Evolutionary conservation across 2,797 vertebrate genomes (phyloP).

Genomic region (Mareca penelope): DNA sequence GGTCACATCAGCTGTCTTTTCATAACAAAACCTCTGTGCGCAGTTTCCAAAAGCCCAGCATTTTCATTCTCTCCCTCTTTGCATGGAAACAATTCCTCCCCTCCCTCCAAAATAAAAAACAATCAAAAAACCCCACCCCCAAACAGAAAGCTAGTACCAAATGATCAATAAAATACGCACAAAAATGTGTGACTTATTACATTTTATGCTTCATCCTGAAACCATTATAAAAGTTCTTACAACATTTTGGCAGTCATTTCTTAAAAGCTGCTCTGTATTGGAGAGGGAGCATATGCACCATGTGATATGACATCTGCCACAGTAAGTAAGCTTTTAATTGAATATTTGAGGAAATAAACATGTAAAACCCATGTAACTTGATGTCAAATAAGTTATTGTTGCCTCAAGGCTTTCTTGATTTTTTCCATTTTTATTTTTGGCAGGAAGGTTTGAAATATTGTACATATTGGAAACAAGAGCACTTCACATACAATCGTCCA

Average conservation of each 20-base stretch:
- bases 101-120: not conserved
- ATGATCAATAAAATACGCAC: constrained; percentile 22
- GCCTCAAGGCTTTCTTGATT: constrained; percentile 47
- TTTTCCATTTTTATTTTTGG: constrained; percentile 63
- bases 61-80: not conserved
- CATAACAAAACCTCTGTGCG: not conserved
- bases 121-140: fast-evolving
- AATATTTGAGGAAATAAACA: constrained; percentile 81
- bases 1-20: constrained; percentile 52
- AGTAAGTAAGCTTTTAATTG: constrained; percentile 77
- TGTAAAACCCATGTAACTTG: constrained; percentile 70
- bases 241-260: constrained; percentile 72
- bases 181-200: constrained; percentile 56
- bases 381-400: constrained; percentile 69
- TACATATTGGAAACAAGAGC: constrained; percentile 55
- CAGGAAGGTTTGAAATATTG: constrained; percentile 58
- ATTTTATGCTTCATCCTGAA: constrained; percentile 67
- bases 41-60: not conserved
- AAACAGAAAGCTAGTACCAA: constrained; percentile 9
- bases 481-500: constrained; percentile 50
- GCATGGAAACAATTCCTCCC: constrained; percentile 26
- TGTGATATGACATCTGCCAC: constrained; percentile 80
- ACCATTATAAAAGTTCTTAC: constrained; percentile 73
- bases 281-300: constrained; percentile 80
- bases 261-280: constrained; percentile 76